Conservation (phyloP, 2,113 vertebrate genomes). For the Eulacestoma nigropectus region DNA sequence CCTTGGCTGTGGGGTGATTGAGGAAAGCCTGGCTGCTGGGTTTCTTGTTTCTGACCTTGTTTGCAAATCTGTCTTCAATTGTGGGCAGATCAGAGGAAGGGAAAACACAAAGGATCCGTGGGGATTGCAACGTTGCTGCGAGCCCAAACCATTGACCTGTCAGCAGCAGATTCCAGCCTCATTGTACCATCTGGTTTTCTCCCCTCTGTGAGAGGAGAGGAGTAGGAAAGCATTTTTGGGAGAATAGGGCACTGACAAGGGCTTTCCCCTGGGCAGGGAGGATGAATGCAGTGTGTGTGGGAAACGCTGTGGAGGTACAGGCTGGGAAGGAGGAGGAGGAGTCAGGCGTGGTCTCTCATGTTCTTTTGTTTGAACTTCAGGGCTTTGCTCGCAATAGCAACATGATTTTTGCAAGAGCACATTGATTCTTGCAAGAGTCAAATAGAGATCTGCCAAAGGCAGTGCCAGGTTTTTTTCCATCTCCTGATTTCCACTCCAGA, state of each 20-base stretch:
- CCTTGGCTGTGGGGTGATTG: neutral
- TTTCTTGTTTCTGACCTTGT: slow-evolving; percentile 2
- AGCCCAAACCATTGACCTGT: neutral
- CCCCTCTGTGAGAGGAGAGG: neutral
- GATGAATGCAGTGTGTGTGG: neutral
- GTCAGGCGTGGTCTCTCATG: neutral
- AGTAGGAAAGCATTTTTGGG: neutral
- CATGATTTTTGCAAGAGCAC: neutral
- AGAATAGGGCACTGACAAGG: neutral
- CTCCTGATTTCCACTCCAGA: neutral
- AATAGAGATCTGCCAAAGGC: neutral
- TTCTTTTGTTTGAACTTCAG: neutral
- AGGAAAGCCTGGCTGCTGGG: neutral
- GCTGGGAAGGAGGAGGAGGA: neutral
- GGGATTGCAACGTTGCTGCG: neutral
- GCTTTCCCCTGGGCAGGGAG: neutral
- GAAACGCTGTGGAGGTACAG: neutral
- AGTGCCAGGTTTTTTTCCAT: neutral
- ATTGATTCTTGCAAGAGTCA: neutral
- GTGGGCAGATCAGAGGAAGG: slow-evolving; percentile 32
- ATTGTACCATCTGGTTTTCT: neutral
- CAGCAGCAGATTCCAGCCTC: neutral
- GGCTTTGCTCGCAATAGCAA: neutral
- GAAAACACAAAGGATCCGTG: neutral
- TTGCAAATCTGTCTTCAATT: slow-evolving; percentile 6